Percentiles rank a stretch among this genome's conserved stretches.
Conservation (phyloP, 2,797 vertebrate species). For the Trachops cirrhosus region DNA sequence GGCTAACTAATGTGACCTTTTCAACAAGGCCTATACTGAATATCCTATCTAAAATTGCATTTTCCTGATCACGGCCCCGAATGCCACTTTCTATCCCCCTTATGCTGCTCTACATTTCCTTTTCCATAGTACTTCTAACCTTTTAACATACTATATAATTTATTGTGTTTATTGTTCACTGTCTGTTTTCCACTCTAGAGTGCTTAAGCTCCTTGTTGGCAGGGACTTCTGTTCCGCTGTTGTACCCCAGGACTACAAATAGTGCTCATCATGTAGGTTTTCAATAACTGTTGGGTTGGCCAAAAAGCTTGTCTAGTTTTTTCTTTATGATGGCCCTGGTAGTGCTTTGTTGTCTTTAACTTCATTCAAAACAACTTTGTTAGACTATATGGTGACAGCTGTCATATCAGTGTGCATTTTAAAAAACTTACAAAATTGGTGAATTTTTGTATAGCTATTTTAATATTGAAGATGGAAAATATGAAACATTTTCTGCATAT, state of each 20-base stretch:
- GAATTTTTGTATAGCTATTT: too few species aligned
- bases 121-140: background rate
- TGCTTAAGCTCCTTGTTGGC: background rate
- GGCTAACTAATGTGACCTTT: background rate
- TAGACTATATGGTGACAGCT: too few species aligned
- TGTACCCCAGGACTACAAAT: background rate
- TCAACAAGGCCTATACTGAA: background rate
- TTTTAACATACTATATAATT: background rate
- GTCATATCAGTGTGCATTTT: too few species aligned
- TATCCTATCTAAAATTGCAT: background rate
- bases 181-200: background rate
- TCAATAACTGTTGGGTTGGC: background rate
- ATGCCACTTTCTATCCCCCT: background rate
- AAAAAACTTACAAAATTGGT: too few species aligned
- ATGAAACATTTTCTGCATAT: too few species aligned
- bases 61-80: background rate
- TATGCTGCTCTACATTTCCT: background rate
- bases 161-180: background rate
- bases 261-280: background rate
- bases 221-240: background rate
- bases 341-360: too few species aligned
- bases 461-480: too few species aligned
- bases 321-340: too few species aligned
- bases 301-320: too few species aligned
- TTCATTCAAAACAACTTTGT: too few species aligned